These are phyloP conservation scores for Morelia viridis DNA, from an alignment of 2,797 vertebrate genomes.

Conservation along the genomic window DNA sequence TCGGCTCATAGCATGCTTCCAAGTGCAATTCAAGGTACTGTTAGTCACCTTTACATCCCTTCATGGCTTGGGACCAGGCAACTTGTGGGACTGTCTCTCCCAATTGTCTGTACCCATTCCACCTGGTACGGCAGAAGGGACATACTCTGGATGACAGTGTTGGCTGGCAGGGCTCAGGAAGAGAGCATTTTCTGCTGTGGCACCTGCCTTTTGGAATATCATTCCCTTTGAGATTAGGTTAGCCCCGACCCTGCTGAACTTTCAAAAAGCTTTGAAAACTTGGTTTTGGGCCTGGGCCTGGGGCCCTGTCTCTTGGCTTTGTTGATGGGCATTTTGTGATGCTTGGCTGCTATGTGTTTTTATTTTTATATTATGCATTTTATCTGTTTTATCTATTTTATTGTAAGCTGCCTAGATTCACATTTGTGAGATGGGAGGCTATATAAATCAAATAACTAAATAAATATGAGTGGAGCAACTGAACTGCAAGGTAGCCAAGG, in stretches of 20 bases:
- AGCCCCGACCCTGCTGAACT: not conserved
- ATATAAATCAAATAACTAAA: not conserved
- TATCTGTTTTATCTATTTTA: not conserved
- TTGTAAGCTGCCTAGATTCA: not conserved
- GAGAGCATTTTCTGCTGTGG: not conserved
- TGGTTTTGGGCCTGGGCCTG: not conserved
- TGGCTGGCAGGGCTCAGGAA: not conserved
- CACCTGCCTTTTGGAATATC: not conserved
- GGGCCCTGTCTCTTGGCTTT: not conserved
- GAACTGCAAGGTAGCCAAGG: not conserved
- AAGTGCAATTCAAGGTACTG: not conserved
- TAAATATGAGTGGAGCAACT: not conserved
- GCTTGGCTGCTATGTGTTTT: not conserved
- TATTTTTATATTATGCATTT: not conserved
- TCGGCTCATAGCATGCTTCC: not conserved
- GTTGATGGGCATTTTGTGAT: not conserved
- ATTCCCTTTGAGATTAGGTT: not conserved
- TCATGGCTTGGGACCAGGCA: not conserved
- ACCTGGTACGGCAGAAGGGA: not conserved
- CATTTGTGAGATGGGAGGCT: not conserved
- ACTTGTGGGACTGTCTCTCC: not conserved
- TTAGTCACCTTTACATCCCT: not conserved
- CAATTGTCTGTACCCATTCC: not conserved
- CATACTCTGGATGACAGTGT: not conserved
- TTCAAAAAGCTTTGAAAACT: not conserved